phyloP scores from a whole-genome alignment of 1,140 invertebrate genomes.

The Eriocheir sinensis region DNA sequence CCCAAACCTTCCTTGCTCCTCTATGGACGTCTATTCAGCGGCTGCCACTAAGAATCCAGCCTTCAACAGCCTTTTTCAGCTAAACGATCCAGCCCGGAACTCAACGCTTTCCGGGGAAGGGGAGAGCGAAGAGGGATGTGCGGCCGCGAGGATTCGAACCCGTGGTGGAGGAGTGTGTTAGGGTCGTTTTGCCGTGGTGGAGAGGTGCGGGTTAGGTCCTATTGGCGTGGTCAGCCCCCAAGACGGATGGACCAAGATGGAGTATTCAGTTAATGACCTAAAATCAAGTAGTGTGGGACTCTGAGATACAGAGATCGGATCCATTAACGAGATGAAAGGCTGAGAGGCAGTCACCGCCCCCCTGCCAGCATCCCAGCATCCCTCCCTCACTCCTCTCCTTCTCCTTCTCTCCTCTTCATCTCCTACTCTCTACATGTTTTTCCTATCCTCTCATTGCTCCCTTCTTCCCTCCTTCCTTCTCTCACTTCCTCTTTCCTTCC shows the following conservation, averaged over 20 bases:
- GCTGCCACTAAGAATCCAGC: constrained; percentile 48
- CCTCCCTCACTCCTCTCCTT: not conserved
- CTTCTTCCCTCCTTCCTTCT: not conserved
- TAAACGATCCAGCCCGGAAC: constrained; percentile 52
- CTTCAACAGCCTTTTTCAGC: constrained; percentile 51
- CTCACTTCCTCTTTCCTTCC: not conserved
- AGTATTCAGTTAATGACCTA: constrained; percentile 73
- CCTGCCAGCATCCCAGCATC: not conserved
- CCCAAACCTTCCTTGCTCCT: constrained; percentile 38
- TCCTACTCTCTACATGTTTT: not conserved
- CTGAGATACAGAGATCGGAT: constrained; percentile 73
- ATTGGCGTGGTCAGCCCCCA: constrained; percentile 49
- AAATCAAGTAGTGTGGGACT: constrained; percentile 68
- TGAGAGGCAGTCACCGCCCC: constrained; percentile 27
- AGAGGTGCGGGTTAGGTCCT: not conserved
- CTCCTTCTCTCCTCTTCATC: not conserved
- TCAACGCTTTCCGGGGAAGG: not conserved
- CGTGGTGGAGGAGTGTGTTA: too few relatives aligned
- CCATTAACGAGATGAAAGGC: constrained; percentile 68
- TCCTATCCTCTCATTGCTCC: not conserved
- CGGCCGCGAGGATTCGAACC: too few relatives aligned
- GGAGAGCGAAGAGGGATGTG: not conserved
- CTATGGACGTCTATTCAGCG: constrained; percentile 64
- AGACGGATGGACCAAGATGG: constrained; percentile 72
- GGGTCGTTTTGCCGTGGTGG: not conserved